Evolutionary conservation across 1,140 invertebrate species (phyloP).

Genomic region (Dreissena rostriformis): DNA sequence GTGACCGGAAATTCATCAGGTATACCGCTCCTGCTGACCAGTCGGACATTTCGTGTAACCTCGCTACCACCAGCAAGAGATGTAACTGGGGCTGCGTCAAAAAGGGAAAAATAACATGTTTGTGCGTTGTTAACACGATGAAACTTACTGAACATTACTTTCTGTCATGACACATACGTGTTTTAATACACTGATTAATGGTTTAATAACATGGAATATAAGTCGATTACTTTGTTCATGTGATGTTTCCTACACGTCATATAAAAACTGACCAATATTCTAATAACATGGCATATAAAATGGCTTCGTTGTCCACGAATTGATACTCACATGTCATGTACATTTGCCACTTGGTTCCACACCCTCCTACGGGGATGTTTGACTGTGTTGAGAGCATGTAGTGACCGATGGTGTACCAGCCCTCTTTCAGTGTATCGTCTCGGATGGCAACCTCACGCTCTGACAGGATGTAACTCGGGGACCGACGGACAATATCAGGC

Average conservation of each 20-base stretch:
- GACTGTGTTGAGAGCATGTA: not conserved
- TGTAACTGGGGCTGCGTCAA: not conserved
- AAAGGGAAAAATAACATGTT: not conserved
- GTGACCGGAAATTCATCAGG: not conserved
- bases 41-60: not conserved
- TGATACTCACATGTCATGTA: not conserved
- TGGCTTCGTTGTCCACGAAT: too few relatives aligned
- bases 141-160: too few relatives aligned
- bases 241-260: too few relatives aligned
- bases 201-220: too few relatives aligned
- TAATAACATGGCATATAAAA: too few relatives aligned
- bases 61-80: not conserved
- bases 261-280: too few relatives aligned
- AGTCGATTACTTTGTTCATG: too few relatives aligned
- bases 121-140: too few relatives aligned
- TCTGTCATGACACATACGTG: too few relatives aligned
- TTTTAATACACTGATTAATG: too few relatives aligned
- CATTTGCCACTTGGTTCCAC: not conserved
- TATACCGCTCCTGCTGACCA: not conserved
- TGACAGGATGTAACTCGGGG: not conserved
- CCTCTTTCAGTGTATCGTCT: not conserved
- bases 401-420: conserved; percentile 2
- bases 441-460: not conserved
- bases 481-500: conserved; percentile 5
- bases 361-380: not conserved